Percentiles rank a stretch among this genome's conserved stretches.
Evolutionary conservation across 2,113 vertebrate genomes (phyloP).

Genomic region (Pavo muticus): DNA sequence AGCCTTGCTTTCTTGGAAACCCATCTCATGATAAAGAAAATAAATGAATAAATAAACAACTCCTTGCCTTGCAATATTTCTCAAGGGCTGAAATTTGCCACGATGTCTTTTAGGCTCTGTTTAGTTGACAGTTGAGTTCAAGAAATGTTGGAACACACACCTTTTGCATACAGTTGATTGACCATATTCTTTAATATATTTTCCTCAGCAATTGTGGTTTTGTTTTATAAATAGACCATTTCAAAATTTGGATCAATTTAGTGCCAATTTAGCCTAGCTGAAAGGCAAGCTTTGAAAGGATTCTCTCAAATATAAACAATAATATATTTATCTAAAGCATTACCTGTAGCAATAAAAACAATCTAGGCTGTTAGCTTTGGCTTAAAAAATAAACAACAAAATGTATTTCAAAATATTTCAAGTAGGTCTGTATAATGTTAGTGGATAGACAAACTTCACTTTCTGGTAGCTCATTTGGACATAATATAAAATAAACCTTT

Average conservation of each 20-base stretch:
- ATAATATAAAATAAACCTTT: background rate
- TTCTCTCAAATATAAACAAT: background rate
- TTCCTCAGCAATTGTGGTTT: background rate
- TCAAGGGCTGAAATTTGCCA: background rate
- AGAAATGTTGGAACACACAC: background rate
- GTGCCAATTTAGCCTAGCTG: background rate
- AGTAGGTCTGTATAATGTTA: background rate
- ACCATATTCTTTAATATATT: background rate
- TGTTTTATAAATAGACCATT: background rate
- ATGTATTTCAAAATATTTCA: background rate
- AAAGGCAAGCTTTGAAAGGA: background rate
- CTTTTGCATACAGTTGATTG: background rate
- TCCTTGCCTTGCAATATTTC: background rate
- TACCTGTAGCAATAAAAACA: background rate
- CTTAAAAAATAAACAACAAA: background rate
- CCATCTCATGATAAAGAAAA: background rate
- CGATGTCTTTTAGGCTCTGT: background rate
- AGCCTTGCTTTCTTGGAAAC: background rate
- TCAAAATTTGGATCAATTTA: background rate
- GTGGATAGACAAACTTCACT: background rate
- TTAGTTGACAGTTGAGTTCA: background rate
- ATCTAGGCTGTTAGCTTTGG: background rate
- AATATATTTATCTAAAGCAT: background rate
- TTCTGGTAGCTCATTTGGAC: background rate
- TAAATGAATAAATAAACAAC: background rate